phyloP scores from a whole-genome alignment of 2,113 vertebrate genomes.

The Crotalus tigris region DNA sequence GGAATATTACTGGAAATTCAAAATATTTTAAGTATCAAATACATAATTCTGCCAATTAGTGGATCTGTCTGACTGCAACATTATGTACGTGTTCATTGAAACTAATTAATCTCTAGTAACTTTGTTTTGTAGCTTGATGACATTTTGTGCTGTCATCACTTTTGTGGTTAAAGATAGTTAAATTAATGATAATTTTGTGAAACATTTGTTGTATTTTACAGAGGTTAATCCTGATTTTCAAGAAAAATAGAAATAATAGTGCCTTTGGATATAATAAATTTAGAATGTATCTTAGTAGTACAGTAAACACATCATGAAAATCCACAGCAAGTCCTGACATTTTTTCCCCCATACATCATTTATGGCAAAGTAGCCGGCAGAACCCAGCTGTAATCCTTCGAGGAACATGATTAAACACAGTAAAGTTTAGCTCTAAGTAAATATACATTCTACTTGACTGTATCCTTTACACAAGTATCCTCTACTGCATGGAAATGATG shows the following conservation, averaged over 20 bases:
- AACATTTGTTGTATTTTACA: not conserved
- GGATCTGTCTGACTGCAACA: not conserved
- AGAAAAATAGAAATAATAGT: not conserved
- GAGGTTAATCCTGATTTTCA: not conserved
- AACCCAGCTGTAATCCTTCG: not conserved
- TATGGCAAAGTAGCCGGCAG: not conserved
- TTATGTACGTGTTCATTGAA: not conserved
- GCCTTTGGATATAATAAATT: not conserved
- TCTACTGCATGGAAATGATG: not conserved
- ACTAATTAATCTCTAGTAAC: not conserved
- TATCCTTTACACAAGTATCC: not conserved
- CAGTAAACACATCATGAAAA: not conserved
- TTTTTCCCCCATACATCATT: not conserved
- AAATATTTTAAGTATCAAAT: not conserved
- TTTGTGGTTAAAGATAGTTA: not conserved
- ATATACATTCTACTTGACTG: not conserved
- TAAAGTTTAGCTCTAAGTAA: not conserved
- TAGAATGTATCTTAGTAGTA: not conserved
- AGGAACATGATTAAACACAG: not conserved
- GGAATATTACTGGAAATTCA: not conserved
- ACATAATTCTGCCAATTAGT: not conserved
- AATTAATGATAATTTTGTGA: not conserved
- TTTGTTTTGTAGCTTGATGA: not conserved
- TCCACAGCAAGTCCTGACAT: not conserved
- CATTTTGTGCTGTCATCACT: not conserved